A percentile compares a stretch with the other conserved stretches of the same genome.
These are phyloP conservation scores for Oryzias javanicus DNA, from an alignment of 2,113 vertebrate species.

Conservation along the genomic window DNA sequence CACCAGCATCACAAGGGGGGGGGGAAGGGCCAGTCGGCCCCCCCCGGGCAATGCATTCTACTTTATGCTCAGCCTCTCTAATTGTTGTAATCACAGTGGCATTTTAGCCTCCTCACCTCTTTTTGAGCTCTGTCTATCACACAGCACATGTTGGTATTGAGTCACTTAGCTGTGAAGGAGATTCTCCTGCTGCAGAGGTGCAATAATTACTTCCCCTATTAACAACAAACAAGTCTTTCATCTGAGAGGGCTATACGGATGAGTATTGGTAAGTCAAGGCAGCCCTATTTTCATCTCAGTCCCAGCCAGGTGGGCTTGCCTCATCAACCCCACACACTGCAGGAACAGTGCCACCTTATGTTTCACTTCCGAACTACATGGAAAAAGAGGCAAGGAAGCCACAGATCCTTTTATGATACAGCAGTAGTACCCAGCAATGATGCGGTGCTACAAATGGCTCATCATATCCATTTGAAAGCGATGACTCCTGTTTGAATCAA, in stretches of 20 bases:
- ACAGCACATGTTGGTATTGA: constrained; percentile 30
- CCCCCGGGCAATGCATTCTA: constrained; percentile 38
- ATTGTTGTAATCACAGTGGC: constrained; percentile 67
- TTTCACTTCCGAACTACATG: constrained; percentile 22
- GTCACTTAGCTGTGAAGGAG: constrained; percentile 49
- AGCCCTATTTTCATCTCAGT: constrained; percentile 54
- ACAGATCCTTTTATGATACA: background rate
- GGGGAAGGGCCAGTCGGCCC: constrained; percentile 20
- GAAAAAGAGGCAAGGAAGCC: background rate
- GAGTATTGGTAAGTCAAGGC: constrained; percentile 51
- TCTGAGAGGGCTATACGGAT: constrained; percentile 43
- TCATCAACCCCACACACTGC: constrained; percentile 35
- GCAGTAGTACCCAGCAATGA: background rate
- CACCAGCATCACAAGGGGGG: constrained; percentile 58
- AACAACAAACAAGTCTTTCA: constrained; percentile 70
- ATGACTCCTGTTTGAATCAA: background rate
- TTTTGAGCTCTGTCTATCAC: constrained; percentile 53
- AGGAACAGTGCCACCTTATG: constrained; percentile 72
- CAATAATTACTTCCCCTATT: constrained; percentile 61
- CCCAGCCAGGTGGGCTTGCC: constrained; percentile 29
- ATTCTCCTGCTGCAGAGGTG: constrained; percentile 49
- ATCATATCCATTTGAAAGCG: background rate
- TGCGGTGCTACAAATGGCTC: background rate
- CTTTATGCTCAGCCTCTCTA: constrained; percentile 55
- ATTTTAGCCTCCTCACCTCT: constrained; percentile 59